Percentiles rank a stretch among this genome's conserved stretches.
Evolutionary conservation across 2,113 vertebrate species (phyloP).

Genomic region (Semnornis frantzii): DNA sequence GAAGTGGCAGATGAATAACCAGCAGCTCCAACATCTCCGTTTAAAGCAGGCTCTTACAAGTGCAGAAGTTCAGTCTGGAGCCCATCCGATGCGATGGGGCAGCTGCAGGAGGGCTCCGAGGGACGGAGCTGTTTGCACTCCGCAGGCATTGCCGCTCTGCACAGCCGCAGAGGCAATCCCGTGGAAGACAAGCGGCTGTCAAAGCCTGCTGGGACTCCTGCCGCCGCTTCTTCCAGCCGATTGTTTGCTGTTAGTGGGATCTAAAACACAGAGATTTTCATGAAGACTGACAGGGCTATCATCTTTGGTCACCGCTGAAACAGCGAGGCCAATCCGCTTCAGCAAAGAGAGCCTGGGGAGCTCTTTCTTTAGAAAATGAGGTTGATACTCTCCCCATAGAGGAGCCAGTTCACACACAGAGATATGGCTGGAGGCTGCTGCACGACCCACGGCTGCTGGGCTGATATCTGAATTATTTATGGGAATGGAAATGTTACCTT

Average conservation of each 20-base stretch:
- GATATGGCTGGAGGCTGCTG: background rate
- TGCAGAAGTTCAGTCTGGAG: background rate
- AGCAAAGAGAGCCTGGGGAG: background rate
- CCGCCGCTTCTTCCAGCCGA: conserved; percentile 41
- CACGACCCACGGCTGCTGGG: background rate
- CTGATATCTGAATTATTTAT: background rate
- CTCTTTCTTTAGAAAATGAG: conserved; percentile 6
- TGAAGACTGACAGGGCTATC: conserved; percentile 31
- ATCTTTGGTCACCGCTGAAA: conserved; percentile 23
- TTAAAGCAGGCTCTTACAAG: background rate
- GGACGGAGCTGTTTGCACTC: conserved; percentile 3
- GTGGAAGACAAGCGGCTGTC: conserved; percentile 52
- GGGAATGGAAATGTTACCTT: background rate
- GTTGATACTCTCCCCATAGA: background rate
- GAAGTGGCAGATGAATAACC: background rate
- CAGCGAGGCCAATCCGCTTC: background rate
- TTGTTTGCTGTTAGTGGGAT: conserved; percentile 41
- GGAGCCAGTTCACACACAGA: background rate
- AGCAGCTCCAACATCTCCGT: background rate
- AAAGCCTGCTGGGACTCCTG: conserved; percentile 42
- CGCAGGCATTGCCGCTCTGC: background rate
- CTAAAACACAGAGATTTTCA: conserved; percentile 41
- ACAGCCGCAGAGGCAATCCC: conserved; percentile 16
- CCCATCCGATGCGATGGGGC: background rate
- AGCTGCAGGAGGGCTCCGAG: background rate